These are phyloP conservation scores for Schizothorax lantsangensis DNA, from an alignment of 2,797 vertebrate species.

Conservation along the genomic window DNA sequence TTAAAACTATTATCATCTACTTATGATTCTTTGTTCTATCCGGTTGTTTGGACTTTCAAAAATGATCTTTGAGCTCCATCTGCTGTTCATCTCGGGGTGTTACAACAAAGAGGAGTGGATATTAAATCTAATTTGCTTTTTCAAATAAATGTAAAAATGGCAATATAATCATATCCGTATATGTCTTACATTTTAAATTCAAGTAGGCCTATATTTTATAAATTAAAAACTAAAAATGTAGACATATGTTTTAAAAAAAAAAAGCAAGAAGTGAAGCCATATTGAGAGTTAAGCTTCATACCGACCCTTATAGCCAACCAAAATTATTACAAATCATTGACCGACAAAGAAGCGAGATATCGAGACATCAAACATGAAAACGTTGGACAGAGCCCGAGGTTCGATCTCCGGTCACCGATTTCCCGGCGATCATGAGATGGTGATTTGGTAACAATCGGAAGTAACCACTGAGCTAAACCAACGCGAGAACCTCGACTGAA, in stretches of 20 bases:
- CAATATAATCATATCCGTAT: neutral
- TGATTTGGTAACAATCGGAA: neutral
- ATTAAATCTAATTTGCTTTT: neutral
- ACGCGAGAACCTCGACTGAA: fast-evolving
- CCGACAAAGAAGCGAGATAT: neutral
- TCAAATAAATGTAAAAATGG: neutral
- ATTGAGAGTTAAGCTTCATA: no score
- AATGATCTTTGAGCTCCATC: constrained; percentile 68
- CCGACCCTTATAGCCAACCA: no score
- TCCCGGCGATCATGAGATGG: fast-evolving
- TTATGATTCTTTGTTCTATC: neutral
- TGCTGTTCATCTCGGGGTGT: constrained; percentile 46
- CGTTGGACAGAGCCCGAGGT: constrained; percentile 43
- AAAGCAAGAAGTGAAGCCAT: neutral
- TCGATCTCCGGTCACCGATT: neutral
- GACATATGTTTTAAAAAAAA: neutral
- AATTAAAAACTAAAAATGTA: neutral
- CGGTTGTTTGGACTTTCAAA: constrained; percentile 10
- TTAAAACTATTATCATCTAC: no score
- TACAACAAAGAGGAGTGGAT: neutral
- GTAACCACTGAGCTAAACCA: constrained; percentile 52
- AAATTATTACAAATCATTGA: neutral
- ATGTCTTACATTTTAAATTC: neutral
- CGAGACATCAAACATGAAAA: constrained; percentile 26
- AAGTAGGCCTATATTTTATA: neutral